Conservation (phyloP, 1,140 invertebrate species). For the Stenopsyche tienmushanensis region DNA sequence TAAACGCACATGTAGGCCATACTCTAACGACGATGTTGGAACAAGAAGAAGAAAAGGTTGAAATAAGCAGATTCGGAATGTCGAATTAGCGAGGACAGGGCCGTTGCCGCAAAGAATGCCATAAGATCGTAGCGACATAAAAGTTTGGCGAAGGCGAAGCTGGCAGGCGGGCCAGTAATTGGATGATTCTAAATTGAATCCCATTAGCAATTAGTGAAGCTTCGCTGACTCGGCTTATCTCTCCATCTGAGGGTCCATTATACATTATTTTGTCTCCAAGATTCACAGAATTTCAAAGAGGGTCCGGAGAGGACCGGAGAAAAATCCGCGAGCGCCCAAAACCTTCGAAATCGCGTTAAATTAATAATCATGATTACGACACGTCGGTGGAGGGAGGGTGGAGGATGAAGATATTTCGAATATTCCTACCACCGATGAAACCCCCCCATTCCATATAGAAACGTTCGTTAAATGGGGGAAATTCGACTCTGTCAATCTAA, state of each 20-base stretch:
- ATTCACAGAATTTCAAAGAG: constrained; percentile 2
- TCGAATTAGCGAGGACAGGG: no score
- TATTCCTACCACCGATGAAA: no score
- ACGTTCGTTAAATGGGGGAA: no score
- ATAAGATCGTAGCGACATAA: constrained; percentile 11
- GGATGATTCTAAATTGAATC: constrained; percentile 41
- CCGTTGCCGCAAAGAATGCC: not conserved
- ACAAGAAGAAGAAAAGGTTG: no score
- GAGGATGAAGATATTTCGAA: not conserved
- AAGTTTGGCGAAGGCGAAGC: constrained; percentile 17
- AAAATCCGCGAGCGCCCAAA: constrained; percentile 10
- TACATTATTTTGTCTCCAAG: constrained; percentile 32
- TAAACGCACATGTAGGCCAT: no score
- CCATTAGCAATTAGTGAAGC: constrained; percentile 41
- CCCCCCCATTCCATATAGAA: no score
- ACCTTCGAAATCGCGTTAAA: constrained; percentile 3
- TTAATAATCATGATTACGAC: constrained; percentile 25
- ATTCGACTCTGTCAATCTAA: no score
- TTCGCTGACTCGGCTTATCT: constrained; percentile 40
- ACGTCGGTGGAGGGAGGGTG: not conserved
- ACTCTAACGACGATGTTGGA: no score
- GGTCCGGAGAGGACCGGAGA: constrained; percentile 13
- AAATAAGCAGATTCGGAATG: no score
- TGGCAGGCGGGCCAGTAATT: constrained; percentile 29
- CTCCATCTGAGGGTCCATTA: constrained; percentile 35